Base-by-base conservation (phyloP, 2,113 vertebrate species). In the Oreotrochilus melanogaster region DNA sequence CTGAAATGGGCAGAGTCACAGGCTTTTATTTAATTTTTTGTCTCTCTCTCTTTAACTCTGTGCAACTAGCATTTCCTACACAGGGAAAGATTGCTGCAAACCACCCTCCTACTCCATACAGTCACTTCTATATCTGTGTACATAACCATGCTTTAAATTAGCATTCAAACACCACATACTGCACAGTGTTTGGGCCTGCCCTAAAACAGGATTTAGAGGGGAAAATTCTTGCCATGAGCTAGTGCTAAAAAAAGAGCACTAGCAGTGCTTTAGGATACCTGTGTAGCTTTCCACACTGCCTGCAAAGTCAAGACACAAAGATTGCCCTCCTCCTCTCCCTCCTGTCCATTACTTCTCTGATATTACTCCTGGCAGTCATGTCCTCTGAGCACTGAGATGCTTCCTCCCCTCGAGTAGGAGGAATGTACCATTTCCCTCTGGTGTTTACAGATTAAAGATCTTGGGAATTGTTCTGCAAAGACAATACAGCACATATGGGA, bases 371-470 rank as follows among this genome's bases (percentile, higher is more conserved):
- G 43, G 14, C 18, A 64, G 43, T 11, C 4, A 18, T 53, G 58
- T 79, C 11, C 27, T 50, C 45, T 67, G 27, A 43, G 22, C 18
- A 28, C 16, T 30, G 37, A 72, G 31, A 10, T 2, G 1, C 9
- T n/a, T n/a, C 18, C 19, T 66, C 10, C 47, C 8, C 7, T 84
- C 9, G 42, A n/a, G 37, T 3, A 75, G 24, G 39, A 88, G n/a
- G 24, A 79, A 42, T 25, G 10, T 42, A 30, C 35, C 1, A 0
- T 37, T 74, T 43, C 35, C 21, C 8, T 58, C 51, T 22, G 19
- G 4, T 79, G 25, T 56, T 70, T 25, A 28, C 5, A n/a, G 11
- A 23, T 45, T 51, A 35, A 11, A 0, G 0, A 48, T 21, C 28
- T 56, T 33, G 16, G 31, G 23, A 80, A 51, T 47, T 65, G 28